A percentile compares a stretch with the other conserved stretches of the same genome.
Evolutionary conservation across 2,797 vertebrate genomes (phyloP).

Genomic region (Sebastes taczanowskii): DNA sequence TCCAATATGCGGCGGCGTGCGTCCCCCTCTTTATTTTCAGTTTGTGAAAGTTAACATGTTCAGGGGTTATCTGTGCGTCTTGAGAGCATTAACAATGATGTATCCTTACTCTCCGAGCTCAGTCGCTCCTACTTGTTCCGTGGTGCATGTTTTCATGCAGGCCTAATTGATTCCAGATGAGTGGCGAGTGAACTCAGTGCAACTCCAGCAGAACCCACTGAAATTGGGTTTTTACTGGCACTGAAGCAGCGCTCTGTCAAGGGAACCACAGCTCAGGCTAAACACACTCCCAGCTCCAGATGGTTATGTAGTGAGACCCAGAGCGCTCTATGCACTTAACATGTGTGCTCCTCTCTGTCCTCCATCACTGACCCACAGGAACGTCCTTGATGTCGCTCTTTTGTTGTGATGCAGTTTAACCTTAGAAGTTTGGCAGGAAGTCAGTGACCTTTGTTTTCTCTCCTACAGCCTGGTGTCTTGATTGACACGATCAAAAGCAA

Average conservation of each 20-base stretch:
- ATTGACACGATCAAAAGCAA: slow-evolving; percentile 35
- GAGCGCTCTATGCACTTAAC: slow-evolving; percentile 54
- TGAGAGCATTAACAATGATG: slow-evolving; percentile 53
- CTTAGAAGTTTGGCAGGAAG: slow-evolving; percentile 9
- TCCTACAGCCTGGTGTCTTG: slow-evolving; percentile 1
- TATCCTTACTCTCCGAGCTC: slow-evolving; percentile 44
- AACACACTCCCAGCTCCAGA: slow-evolving; percentile 70
- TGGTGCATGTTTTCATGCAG: slow-evolving; percentile 66
- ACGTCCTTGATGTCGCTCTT: slow-evolving; percentile 38
- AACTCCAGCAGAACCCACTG: slow-evolving; percentile 72
- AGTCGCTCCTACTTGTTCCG: slow-evolving; percentile 37
- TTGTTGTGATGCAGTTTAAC: slow-evolving; percentile 48
- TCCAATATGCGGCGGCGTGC: slow-evolving; percentile 64
- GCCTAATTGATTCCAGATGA: slow-evolving; percentile 81
- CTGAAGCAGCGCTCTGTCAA: slow-evolving; percentile 61
- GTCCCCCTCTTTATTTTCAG: slow-evolving; percentile 38
- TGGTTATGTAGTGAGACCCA: slow-evolving; percentile 64
- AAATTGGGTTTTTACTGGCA: slow-evolving; percentile 78
- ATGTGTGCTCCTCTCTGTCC: slow-evolving; percentile 57
- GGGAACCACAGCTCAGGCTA: slow-evolving; percentile 71
- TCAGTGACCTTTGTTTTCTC: slow-evolving; percentile 33
- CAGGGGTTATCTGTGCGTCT: slow-evolving; percentile 63
- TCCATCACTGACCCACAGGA: slow-evolving; percentile 52
- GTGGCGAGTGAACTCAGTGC: slow-evolving; percentile 63
- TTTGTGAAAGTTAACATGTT: slow-evolving; percentile 63